phyloP scores from a whole-genome alignment of 2,113 vertebrate genomes.

The Capreolus pygargus region DNA sequence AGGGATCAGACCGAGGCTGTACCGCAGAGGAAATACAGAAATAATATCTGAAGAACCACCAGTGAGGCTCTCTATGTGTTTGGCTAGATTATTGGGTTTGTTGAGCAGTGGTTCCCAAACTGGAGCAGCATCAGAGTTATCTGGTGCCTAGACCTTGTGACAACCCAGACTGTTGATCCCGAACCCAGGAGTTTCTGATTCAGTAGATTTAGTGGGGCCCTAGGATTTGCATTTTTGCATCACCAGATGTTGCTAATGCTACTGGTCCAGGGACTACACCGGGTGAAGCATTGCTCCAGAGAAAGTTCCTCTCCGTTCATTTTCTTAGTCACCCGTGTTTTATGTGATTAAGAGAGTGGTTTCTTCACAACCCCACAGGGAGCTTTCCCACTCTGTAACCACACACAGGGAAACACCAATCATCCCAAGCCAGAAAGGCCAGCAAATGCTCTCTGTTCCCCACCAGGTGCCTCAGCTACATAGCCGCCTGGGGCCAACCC shows the following conservation, averaged over 20 bases:
- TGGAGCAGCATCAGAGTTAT: neutral
- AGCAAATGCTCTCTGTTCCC: neutral
- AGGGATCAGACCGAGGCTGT: neutral
- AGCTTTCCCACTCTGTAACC: neutral
- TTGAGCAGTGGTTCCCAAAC: neutral
- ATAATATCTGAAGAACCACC: neutral
- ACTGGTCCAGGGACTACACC: neutral
- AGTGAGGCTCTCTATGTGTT: neutral
- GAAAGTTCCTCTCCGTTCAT: neutral
- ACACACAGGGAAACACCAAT: slow-evolving; percentile 16
- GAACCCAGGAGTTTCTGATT: neutral
- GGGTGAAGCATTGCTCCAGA: neutral
- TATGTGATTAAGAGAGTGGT: neutral
- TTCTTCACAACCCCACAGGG: neutral
- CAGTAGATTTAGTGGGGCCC: fast-evolving
- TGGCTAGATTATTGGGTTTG: neutral
- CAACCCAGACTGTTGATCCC: neutral
- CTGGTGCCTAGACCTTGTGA: neutral
- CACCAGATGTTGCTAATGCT: neutral
- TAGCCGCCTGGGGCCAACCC: neutral
- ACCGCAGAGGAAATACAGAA: neutral
- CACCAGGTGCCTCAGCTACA: neutral
- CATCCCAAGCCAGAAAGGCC: neutral
- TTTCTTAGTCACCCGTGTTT: neutral
- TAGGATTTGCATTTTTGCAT: neutral